Conservation (phyloP, 2,797 vertebrate genomes). For the Chiroxiphia lanceolata region DNA sequence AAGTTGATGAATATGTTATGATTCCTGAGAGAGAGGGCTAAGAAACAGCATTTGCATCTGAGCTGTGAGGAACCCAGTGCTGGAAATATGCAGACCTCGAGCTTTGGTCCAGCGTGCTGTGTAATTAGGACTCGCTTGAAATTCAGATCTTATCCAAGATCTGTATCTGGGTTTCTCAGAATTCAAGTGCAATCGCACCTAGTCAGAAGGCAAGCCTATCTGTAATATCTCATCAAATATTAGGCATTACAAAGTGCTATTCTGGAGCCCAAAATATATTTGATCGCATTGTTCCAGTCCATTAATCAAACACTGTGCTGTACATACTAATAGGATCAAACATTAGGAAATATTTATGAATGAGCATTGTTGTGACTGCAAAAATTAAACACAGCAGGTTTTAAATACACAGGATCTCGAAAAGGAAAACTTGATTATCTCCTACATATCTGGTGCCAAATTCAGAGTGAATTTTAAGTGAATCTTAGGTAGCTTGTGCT, state of each 20-base stretch:
- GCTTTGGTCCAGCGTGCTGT: background rate
- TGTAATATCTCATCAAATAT: conserved; percentile 42
- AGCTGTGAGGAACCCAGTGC: background rate
- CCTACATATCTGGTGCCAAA: conserved; percentile 32
- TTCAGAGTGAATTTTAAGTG: conserved; percentile 44
- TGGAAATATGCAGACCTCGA: conserved; percentile 15
- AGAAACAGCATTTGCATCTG: conserved; percentile 39
- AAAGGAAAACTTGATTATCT: conserved; percentile 58
- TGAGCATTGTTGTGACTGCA: conserved; percentile 63
- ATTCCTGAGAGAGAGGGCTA: conserved; percentile 14
- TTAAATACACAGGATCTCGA: conserved; percentile 25
- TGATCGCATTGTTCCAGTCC: conserved; percentile 39
- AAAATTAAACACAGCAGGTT: conserved; percentile 60
- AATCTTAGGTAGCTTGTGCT: background rate
- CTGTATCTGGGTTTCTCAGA: conserved; percentile 7
- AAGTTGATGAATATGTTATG: conserved; percentile 38
- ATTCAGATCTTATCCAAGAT: conserved; percentile 46
- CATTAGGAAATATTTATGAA: conserved; percentile 50
- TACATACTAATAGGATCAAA: conserved; percentile 26
- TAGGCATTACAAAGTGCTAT: conserved; percentile 38
- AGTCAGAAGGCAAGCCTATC: conserved; percentile 10
- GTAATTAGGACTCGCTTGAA: conserved; percentile 39
- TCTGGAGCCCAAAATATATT: conserved; percentile 35
- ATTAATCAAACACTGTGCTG: background rate
- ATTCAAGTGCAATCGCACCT: background rate